Conservation (phyloP, 37 sponge, comb jelly and placozoan species). For the Cliona cf. orientalis region DNA sequence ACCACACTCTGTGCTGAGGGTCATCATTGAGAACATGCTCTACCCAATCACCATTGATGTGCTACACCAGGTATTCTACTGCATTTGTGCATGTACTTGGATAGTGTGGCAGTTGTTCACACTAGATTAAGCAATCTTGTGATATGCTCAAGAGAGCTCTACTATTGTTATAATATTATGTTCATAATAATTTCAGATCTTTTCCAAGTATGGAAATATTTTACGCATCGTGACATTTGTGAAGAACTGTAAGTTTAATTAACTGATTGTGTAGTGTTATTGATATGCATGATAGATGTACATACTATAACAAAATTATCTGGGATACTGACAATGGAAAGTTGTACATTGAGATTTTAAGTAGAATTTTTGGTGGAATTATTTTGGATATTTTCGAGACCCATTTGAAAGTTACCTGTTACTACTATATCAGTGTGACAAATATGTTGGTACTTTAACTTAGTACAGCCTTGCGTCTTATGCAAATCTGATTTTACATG, state of each 20-base stretch:
- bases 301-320: too few relatives aligned
- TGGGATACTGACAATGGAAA: too few relatives aligned
- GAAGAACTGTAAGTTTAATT: constrained; percentile 93
- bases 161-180: neutral
- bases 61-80: constrained; percentile 71
- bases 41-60: constrained; percentile 89
- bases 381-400: too few relatives aligned
- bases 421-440: too few relatives aligned
- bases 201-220: constrained; percentile 88
- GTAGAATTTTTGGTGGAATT: too few relatives aligned
- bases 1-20: constrained; percentile 67
- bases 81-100: neutral
- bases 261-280: too few relatives aligned
- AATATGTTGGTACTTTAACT: too few relatives aligned
- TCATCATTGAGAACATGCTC: constrained; percentile 91
- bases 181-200: constrained; percentile 54
- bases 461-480: too few relatives aligned
- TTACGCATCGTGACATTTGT: constrained; percentile 87
- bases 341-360: too few relatives aligned
- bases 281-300: too few relatives aligned
- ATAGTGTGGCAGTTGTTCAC: too few relatives aligned
- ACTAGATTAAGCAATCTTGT: neutral
- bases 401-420: too few relatives aligned
- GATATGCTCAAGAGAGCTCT: neutral
- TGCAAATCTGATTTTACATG: neutral